These are phyloP conservation scores for Xyrichtys novacula DNA, from an alignment of 2,797 vertebrate species.

Conservation along the genomic window DNA sequence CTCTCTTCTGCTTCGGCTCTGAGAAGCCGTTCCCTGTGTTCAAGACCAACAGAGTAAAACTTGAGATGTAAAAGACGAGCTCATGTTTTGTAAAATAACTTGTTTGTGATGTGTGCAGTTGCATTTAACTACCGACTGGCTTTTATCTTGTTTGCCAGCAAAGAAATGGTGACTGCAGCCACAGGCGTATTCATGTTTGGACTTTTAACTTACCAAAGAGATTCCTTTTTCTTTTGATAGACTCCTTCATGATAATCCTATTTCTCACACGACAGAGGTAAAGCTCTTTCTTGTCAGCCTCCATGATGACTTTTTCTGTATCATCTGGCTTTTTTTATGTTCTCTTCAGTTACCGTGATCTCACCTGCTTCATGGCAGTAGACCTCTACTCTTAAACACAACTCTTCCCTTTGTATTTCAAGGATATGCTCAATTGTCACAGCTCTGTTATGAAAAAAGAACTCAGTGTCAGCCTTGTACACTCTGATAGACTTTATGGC, in stretches of 20 bases:
- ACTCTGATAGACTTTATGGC: constrained; percentile 82
- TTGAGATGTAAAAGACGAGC: constrained; percentile 46
- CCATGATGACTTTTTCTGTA: constrained; percentile 18
- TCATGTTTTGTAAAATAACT: constrained; percentile 56
- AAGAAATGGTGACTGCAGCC: constrained; percentile 67
- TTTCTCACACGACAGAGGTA: constrained; percentile 9
- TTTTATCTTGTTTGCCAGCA: constrained; percentile 65
- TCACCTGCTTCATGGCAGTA: constrained; percentile 49
- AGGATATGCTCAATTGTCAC: constrained; percentile 61
- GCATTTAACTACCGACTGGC: constrained; percentile 75
- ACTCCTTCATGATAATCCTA: constrained; percentile 1
- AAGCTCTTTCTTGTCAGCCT: constrained; percentile 8
- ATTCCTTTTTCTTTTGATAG: constrained; percentile 39
- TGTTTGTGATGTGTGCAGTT: constrained; percentile 76
- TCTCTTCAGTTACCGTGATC: constrained; percentile 33
- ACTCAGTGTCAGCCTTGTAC: constrained; percentile 76
- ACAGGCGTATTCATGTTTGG: constrained; percentile 62
- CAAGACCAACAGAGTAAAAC: constrained; percentile 17
- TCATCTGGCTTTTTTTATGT: constrained; percentile 5
- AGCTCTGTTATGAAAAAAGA: constrained; percentile 63
- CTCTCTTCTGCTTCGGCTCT: constrained; percentile 17
- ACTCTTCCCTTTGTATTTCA: constrained; percentile 49
- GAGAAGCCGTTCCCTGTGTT: constrained; percentile 9
- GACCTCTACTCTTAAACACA: constrained; percentile 23
- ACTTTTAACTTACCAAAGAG: constrained; percentile 38